Conservation (phyloP, 2,888 invertebrate genomes). For the Encarsia formosa region DNA sequence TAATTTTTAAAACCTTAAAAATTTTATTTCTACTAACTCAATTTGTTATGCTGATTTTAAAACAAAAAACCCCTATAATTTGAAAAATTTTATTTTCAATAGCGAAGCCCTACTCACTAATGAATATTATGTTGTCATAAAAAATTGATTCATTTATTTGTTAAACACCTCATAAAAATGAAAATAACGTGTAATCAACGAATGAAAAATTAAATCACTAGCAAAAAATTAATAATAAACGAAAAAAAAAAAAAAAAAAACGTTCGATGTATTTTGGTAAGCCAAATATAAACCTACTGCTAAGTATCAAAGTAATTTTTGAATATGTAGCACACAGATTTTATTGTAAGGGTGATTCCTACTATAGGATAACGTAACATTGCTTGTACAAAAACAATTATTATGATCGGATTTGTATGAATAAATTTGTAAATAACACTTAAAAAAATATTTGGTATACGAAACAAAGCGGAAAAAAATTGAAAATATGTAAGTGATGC, state of each 20-base stretch:
- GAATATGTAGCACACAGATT: no score
- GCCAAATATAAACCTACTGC: slow-evolving; percentile 8
- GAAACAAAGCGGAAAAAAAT: slow-evolving; percentile 16
- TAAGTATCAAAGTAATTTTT: slow-evolving; percentile 16
- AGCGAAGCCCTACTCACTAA: no score
- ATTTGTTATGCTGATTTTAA: no score
- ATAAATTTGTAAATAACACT: slow-evolving; percentile 22
- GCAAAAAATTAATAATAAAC: slow-evolving; percentile 19
- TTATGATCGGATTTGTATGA: slow-evolving; percentile 7
- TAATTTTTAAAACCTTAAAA: no score
- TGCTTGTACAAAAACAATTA: slow-evolving; percentile 1
- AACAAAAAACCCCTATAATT: no score
- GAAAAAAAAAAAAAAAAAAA: slow-evolving; percentile 16
- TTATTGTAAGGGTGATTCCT: slow-evolving; percentile 14
- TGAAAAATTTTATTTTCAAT: no score
- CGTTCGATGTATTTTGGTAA: slow-evolving; percentile 25
- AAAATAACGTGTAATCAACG: no score
- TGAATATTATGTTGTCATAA: no score
- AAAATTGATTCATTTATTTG: slow-evolving; percentile 1
- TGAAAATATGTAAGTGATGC: slow-evolving; percentile 20
- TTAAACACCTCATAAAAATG: not conserved
- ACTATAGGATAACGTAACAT: not conserved
- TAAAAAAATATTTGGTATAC: slow-evolving; percentile 26
- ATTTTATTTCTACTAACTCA: no score
- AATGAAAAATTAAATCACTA: no score